Evolutionary conservation across 2,113 vertebrate genomes (phyloP), one percentile per base, ranked within the genome.

Genomic region (Cheirogaleus medius): DNA sequence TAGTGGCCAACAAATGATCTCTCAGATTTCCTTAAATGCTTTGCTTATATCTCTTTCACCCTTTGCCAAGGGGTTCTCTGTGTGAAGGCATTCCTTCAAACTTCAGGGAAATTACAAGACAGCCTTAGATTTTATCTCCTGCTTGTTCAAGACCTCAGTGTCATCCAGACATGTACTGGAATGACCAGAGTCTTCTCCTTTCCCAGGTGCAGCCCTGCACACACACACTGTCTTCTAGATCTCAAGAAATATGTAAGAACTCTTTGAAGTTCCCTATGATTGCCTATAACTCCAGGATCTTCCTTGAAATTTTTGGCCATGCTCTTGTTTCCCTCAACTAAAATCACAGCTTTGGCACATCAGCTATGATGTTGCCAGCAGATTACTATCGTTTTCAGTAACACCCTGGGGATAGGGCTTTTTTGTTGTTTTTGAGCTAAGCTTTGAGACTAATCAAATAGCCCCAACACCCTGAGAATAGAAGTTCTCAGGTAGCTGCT

Each of bases 51-150:
- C 17, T 77, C 63, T 89, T 78, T 85, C 32, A 77, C 23, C 69
- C 32, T 56, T 71, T 82, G 69, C 83, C 58, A 91, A 37, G 39
- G n/a, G 49, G 17, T 68, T 69, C 74, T 91, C 2, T 82, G 9
- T 96, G 20, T 49, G 44, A 87, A 83, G 76, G 10, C 13, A 77
- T 1, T 25, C 52, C 84, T 90, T 88, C 78, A 77, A 71, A 77
- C 44, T 60, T 83, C 42, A 27, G 68, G 20, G 52, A 39, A 6
- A 63, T 84, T 44, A 60, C 52, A 37, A 84, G 39, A 69, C n/a
- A 92, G 29, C 5, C 76, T 76, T 69, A 87, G 60, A 25, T 94
- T 94, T 94, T 37, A 88, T 64, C 37, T 92, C 52, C n/a, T 88
- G 6, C 44, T 52, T 71, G 2, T 74, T 8, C 18, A 88, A 74